A percentile compares a stretch with the other conserved stretches of the same genome.
phyloP scores from a whole-genome alignment of 2,888 invertebrate species.

The Norana najaformis region DNA sequence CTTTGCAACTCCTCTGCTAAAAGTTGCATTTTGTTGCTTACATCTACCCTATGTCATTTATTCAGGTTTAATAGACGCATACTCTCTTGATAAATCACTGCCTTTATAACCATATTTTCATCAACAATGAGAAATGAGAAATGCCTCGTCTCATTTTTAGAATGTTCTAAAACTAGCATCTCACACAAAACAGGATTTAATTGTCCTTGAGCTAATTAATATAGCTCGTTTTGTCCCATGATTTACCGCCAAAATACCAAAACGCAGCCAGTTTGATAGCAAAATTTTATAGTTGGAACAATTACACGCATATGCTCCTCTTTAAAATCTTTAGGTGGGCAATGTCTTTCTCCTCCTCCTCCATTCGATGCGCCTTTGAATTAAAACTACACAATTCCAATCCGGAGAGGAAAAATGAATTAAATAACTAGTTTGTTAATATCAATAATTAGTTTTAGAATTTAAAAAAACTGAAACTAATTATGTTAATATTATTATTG shows the following conservation, averaged over 20 bases:
- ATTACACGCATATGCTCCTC: neutral
- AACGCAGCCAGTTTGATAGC: neutral
- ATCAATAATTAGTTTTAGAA: neutral
- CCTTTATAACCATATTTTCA: neutral
- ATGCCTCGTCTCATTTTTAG: no score
- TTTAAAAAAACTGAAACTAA: no score
- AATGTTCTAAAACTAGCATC: no score
- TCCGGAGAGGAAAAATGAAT: neutral
- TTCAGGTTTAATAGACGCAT: no score
- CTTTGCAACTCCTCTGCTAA: neutral
- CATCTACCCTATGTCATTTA: no score
- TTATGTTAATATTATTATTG: no score
- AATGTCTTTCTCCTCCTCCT: neutral
- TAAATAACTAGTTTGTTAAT: neutral
- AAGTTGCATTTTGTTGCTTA: no score
- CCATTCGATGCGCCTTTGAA: no score
- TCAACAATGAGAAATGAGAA: no score
- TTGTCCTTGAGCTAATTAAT: neutral
- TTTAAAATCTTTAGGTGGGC: neutral
- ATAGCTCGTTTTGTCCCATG: neutral
- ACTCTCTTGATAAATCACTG: neutral
- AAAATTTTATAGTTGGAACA: neutral
- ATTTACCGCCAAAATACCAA: neutral
- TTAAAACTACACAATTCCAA: neutral
- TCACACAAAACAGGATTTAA: neutral